These are phyloP conservation scores for Echinops telfairi DNA, from an alignment of 2,113 vertebrate genomes.

Conservation along the genomic window DNA sequence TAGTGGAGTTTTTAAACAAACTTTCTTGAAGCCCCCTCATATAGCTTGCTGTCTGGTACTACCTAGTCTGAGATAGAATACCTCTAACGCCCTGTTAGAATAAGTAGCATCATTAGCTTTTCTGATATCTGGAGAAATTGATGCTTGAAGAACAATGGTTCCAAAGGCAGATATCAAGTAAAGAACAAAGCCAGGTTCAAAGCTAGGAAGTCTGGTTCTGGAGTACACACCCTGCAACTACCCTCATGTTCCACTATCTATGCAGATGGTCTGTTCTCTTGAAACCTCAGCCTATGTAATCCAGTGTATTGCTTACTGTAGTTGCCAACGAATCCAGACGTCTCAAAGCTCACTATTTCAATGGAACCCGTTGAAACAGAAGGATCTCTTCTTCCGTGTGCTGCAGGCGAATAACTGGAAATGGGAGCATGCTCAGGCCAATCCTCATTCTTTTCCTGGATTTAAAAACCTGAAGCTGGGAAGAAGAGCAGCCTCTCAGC, in stretches of 20 bases:
- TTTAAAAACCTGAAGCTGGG: background rate
- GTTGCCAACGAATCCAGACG: background rate
- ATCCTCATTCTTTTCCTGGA: background rate
- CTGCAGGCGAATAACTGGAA: background rate
- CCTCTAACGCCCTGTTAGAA: background rate
- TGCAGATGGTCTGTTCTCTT: background rate
- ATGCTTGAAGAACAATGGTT: background rate
- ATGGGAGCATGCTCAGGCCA: background rate
- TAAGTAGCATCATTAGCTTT: background rate
- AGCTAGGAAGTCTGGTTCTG: background rate
- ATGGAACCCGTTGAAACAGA: background rate
- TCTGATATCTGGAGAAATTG: background rate
- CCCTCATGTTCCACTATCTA: background rate
- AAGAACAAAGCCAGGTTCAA: background rate
- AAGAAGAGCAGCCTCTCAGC: background rate
- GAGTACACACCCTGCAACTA: background rate
- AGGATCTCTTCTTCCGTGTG: background rate
- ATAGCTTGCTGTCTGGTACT: background rate
- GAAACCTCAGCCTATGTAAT: background rate
- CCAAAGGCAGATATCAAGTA: background rate
- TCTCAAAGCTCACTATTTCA: conserved; percentile 15
- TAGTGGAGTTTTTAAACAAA: no score
- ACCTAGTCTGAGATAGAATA: conserved; percentile 3
- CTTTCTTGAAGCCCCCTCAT: no score
- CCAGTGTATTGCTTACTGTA: background rate